Evolutionary conservation across 2,888 invertebrate species (phyloP).

Genomic region (Phytoseiulus persimilis): DNA sequence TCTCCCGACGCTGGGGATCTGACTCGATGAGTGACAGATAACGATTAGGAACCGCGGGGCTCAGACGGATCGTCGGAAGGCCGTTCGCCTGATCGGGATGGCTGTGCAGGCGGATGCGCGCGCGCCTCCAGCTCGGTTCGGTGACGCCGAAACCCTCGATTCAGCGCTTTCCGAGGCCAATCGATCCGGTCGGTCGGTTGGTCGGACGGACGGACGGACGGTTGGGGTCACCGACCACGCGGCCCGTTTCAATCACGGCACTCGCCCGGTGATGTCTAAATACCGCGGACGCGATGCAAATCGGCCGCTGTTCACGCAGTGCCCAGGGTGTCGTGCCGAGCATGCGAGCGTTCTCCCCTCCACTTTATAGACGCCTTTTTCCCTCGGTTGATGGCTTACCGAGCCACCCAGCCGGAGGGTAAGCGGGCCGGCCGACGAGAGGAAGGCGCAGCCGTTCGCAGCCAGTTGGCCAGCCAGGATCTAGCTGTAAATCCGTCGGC

Average conservation of each 20-base stretch:
- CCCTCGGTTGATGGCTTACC: neutral
- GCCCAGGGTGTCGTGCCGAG: neutral
- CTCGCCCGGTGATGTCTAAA: neutral
- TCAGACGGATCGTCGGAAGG: too few species aligned
- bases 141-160: too few species aligned
- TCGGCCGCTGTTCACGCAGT: neutral
- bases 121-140: too few species aligned
- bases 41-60: too few species aligned
- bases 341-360: neutral
- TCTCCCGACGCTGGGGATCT: neutral
- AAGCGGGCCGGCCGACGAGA: neutral
- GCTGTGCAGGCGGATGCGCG: too few species aligned
- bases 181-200: too few species aligned
- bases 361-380: neutral
- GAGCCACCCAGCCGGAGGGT: neutral
- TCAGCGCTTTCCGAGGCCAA: too few species aligned
- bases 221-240: too few species aligned
- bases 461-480: neutral
- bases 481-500: constrained; percentile 32
- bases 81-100: too few species aligned
- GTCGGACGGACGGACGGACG: too few species aligned
- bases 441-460: neutral
- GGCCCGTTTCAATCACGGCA: too few species aligned
- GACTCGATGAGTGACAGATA: neutral
- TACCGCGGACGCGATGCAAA: neutral